phyloP scores from a whole-genome alignment of 2,113 vertebrate genomes.

The Xiphophorus couchianus region DNA sequence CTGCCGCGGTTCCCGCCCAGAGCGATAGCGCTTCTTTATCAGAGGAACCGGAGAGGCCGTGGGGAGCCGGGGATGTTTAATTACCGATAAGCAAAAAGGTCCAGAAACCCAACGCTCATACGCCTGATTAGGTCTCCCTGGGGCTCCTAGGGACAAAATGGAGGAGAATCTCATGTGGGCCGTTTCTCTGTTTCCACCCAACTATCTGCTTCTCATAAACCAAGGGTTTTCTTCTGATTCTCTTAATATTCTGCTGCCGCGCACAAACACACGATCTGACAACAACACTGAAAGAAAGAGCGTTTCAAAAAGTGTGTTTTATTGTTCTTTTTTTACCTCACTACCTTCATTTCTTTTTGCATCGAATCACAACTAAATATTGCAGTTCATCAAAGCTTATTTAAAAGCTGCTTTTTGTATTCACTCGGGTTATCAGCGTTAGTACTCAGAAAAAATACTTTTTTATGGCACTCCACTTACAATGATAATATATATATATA shows the following conservation, averaged over 20 bases:
- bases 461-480: no score
- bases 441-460: no score
- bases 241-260: neutral
- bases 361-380: no score
- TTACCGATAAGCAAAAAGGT: conserved; percentile 64
- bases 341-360: no score
- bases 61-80: conserved; percentile 57
- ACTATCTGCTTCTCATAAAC: conserved; percentile 9
- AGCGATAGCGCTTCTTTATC: conserved; percentile 49
- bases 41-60: conserved; percentile 58
- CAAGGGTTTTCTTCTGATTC: neutral
- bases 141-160: conserved; percentile 14
- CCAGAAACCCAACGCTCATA: conserved; percentile 46
- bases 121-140: conserved; percentile 39
- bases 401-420: no score
- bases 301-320: neutral
- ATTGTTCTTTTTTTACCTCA: neutral
- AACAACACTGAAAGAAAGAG: neutral
- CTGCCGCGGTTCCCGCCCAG: conserved; percentile 15
- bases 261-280: neutral
- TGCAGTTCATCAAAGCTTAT: no score
- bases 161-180: conserved; percentile 12
- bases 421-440: no score
- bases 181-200: conserved; percentile 17
- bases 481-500: no score